A percentile compares a stretch with the other conserved stretches of the same genome.
These are phyloP conservation scores for Euura saliciscinereae DNA, from an alignment of 1,140 invertebrate species.

Conservation along the genomic window DNA sequence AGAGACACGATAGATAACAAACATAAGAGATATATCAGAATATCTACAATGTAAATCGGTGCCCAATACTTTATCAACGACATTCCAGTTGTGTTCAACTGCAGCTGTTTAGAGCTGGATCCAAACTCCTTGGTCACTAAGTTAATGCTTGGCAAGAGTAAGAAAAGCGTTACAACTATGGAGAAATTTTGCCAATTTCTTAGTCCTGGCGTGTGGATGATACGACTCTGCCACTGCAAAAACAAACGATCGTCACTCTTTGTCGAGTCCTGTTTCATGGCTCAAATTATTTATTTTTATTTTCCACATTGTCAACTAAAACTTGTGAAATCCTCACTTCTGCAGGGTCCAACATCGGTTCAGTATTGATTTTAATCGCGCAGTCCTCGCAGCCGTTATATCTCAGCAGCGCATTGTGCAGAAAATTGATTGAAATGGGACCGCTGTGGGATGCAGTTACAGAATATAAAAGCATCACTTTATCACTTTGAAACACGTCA, in stretches of 20 bases:
- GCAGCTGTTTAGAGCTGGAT: conserved; percentile 29
- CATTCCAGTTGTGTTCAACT: conserved; percentile 28
- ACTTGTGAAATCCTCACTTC: conserved; percentile 23
- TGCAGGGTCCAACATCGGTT: conserved; percentile 23
- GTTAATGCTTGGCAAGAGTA: conserved; percentile 32
- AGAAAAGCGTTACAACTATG: conserved; percentile 29
- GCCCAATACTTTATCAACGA: conserved; percentile 32
- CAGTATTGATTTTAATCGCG: conserved; percentile 29
- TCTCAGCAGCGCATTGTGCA: conserved; percentile 58
- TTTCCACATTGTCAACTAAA: background rate
- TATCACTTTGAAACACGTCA: conserved; percentile 24
- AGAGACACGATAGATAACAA: conserved; percentile 9
- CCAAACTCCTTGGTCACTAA: conserved; percentile 28
- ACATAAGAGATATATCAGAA: conserved; percentile 25
- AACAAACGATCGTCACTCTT: background rate
- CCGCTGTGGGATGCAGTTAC: conserved; percentile 57
- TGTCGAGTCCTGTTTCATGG: background rate
- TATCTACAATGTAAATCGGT: conserved; percentile 29
- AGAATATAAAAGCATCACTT: conserved; percentile 36
- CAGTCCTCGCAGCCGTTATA: conserved; percentile 24
- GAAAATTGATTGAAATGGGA: conserved; percentile 57
- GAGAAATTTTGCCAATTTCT: conserved; percentile 33
- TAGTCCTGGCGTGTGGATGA: conserved; percentile 24
- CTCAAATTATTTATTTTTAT: no score
- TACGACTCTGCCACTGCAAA: conserved; percentile 32